A percentile compares a stretch with the other conserved stretches of the same genome.
Conservation (phyloP, 2,888 invertebrate species). For the Anthrax anthrax region DNA sequence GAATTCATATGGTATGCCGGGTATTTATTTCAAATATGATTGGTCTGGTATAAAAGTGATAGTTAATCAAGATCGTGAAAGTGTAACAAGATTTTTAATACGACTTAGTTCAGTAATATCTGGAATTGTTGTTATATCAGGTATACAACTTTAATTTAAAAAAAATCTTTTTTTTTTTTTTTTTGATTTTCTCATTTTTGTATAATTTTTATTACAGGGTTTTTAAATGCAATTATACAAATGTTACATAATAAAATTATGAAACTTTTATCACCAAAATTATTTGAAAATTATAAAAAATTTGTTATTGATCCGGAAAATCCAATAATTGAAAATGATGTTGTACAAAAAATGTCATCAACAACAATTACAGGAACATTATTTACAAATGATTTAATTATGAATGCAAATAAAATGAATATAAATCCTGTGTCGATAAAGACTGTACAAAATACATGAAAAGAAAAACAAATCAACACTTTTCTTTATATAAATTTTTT, state of each 20-base stretch:
- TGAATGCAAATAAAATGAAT: constrained; percentile 4
- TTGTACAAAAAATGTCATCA: background rate
- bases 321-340: background rate
- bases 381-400: constrained; percentile 2
- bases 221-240: constrained; percentile 12
- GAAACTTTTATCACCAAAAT: constrained; percentile 9
- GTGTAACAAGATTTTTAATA: constrained; percentile 63
- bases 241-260: constrained; percentile 5
- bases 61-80: constrained; percentile 65
- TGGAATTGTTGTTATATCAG: constrained; percentile 80
- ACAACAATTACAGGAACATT: background rate
- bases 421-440: background rate
- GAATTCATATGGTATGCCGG: constrained; percentile 87
- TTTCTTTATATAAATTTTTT: background rate
- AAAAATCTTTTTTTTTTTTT: background rate
- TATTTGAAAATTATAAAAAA: background rate
- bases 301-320: background rate
- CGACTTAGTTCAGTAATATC: constrained; percentile 83
- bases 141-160: constrained; percentile 22
- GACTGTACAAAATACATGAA: background rate
- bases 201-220: constrained; percentile 9
- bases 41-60: constrained; percentile 78
- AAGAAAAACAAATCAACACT: too few relatives aligned
- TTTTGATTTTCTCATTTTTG: background rate
- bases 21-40: constrained; percentile 91